Conservation (phyloP, 2,797 vertebrate genomes). For the Nasua narica region DNA sequence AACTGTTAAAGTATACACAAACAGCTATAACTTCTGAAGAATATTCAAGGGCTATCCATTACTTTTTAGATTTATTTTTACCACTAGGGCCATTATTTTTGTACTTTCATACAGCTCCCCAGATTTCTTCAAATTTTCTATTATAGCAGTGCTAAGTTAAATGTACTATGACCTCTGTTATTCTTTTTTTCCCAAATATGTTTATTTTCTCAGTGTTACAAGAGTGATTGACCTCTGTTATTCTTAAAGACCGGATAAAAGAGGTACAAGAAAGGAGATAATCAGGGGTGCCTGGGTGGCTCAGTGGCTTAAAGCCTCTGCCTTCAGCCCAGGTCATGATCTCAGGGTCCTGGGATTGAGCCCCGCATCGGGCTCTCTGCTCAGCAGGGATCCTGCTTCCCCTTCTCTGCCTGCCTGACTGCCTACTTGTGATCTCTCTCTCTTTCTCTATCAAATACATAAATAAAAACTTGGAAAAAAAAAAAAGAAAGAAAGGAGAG, state of each 20-base stretch:
- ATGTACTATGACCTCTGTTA: background rate
- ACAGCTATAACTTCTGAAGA: background rate
- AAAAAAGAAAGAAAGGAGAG: background rate
- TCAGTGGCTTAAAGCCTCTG: too few relatives aligned
- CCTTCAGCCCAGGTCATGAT: too few relatives aligned
- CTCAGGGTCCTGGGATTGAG: too few relatives aligned
- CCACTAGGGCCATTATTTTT: background rate
- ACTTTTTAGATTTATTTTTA: background rate
- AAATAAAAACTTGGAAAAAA: too few relatives aligned
- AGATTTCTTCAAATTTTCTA: background rate
- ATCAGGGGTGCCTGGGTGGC: too few relatives aligned
- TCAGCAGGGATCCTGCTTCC: too few relatives aligned
- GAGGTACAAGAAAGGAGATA: background rate
- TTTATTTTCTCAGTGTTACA: too few relatives aligned
- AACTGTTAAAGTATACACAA: background rate
- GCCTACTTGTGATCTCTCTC: too few relatives aligned
- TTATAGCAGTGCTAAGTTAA: background rate
- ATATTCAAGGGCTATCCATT: background rate
- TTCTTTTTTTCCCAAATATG: too few relatives aligned
- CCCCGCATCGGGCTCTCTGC: too few relatives aligned
- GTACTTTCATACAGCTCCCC: background rate
- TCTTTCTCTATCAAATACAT: too few relatives aligned
- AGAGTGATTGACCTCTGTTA: background rate
- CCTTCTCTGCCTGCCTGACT: too few relatives aligned
- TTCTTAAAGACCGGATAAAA: background rate